Evolutionary conservation across 2,113 vertebrate genomes (phyloP).

Genomic region (Nematolebias whitei): DNA sequence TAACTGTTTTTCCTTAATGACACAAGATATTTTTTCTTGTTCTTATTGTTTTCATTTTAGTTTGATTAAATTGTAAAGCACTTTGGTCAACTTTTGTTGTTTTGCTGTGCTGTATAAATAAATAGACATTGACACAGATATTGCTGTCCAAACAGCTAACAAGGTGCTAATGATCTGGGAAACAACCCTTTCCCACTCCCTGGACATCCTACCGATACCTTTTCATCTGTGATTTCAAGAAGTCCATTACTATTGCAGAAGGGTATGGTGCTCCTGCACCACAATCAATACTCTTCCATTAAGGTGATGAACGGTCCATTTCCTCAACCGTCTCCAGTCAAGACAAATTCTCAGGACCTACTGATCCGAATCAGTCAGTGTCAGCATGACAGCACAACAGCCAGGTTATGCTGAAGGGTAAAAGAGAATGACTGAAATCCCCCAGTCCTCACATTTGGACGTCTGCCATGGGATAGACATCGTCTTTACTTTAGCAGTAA

Average conservation of each 20-base stretch:
- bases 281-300: slow-evolving; percentile 79
- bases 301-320: slow-evolving; percentile 76
- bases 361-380: slow-evolving; percentile 69
- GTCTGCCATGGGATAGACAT: not conserved
- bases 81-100: no score
- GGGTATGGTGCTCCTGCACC: slow-evolving; percentile 58
- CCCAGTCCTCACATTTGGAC: slow-evolving; percentile 3
- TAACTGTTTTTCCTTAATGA: no score
- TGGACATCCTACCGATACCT: slow-evolving; percentile 49
- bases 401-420: slow-evolving; percentile 34
- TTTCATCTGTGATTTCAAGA: slow-evolving; percentile 65
- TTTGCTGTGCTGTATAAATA: no score
- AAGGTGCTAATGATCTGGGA: slow-evolving; percentile 36
- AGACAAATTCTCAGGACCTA: slow-evolving; percentile 67
- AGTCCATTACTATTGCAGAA: slow-evolving; percentile 77
- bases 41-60: no score
- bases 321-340: slow-evolving; percentile 62
- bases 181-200: slow-evolving; percentile 35
- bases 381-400: slow-evolving; percentile 46
- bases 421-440: slow-evolving; percentile 40
- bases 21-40: no score
- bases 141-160: slow-evolving; percentile 30
- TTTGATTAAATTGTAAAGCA: no score
- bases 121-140: no score
- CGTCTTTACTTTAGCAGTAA: not conserved